phyloP scores from a whole-genome alignment of 2,113 vertebrate genomes.

The Lichenostomus cassidix region DNA sequence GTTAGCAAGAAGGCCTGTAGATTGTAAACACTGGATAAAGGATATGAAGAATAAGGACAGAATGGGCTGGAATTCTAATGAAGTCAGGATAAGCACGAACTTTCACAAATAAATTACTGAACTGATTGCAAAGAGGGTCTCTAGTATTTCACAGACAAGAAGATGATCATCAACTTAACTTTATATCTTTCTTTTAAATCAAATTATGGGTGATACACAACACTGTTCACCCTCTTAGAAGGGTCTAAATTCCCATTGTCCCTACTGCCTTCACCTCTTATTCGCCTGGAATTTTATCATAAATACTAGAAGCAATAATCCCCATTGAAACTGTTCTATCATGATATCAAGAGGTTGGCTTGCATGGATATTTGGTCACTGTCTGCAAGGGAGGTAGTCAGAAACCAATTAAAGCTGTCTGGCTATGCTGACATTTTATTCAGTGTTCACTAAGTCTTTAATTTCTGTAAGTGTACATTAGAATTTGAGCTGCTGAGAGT shows the following conservation, averaged over 20 bases:
- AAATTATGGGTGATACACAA: neutral
- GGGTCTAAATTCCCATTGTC: neutral
- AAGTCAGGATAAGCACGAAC: neutral
- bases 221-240: neutral
- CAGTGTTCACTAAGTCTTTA: neutral
- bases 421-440: neutral
- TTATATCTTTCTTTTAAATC: neutral
- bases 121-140: neutral
- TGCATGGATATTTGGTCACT: neutral
- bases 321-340: neutral
- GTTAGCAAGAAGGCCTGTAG: neutral
- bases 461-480: neutral
- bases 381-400: constrained; percentile 3
- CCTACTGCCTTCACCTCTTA: neutral
- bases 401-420: neutral
- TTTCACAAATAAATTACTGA: neutral
- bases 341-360: neutral
- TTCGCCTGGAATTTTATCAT: neutral
- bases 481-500: neutral
- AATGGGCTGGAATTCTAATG: neutral
- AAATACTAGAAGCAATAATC: neutral
- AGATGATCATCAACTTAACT: neutral
- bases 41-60: neutral
- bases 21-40: neutral
- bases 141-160: neutral